Base-by-base conservation (phyloP, 2,113 vertebrate species). In the Varanus komodoensis region DNA sequence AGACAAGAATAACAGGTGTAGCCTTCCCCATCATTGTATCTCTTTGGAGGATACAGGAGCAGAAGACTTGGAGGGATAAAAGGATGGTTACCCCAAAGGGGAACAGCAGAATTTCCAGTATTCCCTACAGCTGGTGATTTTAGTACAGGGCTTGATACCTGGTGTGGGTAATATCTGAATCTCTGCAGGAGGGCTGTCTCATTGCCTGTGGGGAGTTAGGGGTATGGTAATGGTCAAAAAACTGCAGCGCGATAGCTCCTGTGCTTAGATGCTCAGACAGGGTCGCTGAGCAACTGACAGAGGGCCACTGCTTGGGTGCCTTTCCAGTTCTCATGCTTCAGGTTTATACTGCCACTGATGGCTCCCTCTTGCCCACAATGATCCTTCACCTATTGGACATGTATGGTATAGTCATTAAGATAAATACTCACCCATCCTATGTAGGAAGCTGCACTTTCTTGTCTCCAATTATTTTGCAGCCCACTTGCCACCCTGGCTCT, bases 371-470 rank as follows among this genome's bases (percentile, higher is more conserved):
- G 4, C 15, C n/a, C 34, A 84, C 19, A 64, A 44, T 84, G 57
- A 57, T n/a, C 4, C 34, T 67, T 86, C n/a, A 74, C 11, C n/a
- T 74, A 44, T 75, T 27, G 69, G 84, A 52, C 19, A 17, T 19
- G 54, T 17, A 64, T 78, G 25, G 44, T 87, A 34, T 61, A 77
- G 86, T 87, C 34, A 78, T 48, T 78, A 44, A 78, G 29, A 61
- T 6, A 82, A 32, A 86, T 68, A 79, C 86, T 79, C 57, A 79
- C 86, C 74, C 38, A 64, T 32, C 29, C 73, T 57, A 87, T 67
- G 25, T 79, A 87, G 34, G 67, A 38, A 61, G 7, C 78, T 87
- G 52, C 52, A 64, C 15, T 48, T 19, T 23, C 44, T 44, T 77
- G 86, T 34, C 34, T 87, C 57, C 73, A 77, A 38, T 21, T 67